Evolutionary conservation across 1,140 invertebrate genomes (phyloP), one percentile per base, ranked within the genome.

Genomic region (Caenorhabditis brenneri): DNA sequence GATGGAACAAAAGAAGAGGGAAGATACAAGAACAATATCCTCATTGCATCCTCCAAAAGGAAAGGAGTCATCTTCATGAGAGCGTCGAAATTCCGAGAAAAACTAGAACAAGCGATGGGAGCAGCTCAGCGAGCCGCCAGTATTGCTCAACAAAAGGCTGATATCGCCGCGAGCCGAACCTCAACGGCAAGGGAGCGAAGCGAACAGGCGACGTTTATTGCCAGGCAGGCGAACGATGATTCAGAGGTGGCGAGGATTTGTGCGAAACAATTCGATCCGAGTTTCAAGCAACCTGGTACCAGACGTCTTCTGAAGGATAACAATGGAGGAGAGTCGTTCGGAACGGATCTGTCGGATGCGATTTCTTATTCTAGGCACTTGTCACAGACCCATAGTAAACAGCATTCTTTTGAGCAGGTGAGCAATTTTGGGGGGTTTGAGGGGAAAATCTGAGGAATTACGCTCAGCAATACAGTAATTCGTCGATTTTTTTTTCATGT

Each of bases 21-120:
- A 79, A 99, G 99, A 93, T 99, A 99, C 93, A 98, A 98, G 92
- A 98, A 99, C 93, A 99, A 99, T 92, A 95, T 98, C 16, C 93
- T 99, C 16, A 83, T 87, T 33, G 85, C 96, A 19, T 97, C 95
- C 87, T 96, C 96, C 89, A 97, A 98, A 92, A 97, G 97, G 92
- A 96, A 96, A 92, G 96, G 98, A 91, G 93, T 99, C 89, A 98
- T 99, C 92, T 94, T 99, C 74, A 96, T 99, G 91, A 93, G 97
- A 88, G 97, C 96, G 51, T 95, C 96, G 29, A 99, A 99, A 91
- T 95, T 99, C 91, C 93, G 96, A 51, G 97, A 99, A 92, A 93
- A 97, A 85, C 96, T 99, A 90, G 97, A 99, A 88, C 95, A 95
- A 53, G 96, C 97, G 36, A 95, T 98, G 1, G 95, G 94, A 87